Evolutionary conservation across 2,113 vertebrate genomes (phyloP).

Genomic region (Mormyrus iriodes): DNA sequence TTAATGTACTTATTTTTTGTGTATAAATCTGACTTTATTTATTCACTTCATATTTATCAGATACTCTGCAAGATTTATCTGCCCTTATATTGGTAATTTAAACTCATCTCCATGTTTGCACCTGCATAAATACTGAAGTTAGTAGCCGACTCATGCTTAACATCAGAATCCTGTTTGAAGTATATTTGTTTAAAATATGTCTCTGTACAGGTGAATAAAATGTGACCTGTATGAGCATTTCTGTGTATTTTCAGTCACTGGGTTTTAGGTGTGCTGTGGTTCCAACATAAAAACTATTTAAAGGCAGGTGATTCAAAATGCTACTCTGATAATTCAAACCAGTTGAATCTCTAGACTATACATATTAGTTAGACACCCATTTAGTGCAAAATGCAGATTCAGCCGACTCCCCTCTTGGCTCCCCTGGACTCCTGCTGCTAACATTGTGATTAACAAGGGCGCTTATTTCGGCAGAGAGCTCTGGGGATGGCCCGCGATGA

Average conservation of each 20-base stretch:
- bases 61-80: background rate
- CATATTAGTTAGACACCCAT: background rate
- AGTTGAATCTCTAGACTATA: background rate
- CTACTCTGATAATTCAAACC: background rate
- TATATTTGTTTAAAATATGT: background rate
- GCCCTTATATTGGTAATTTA: background rate
- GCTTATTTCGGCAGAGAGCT: conserved; percentile 65
- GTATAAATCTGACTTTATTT: background rate
- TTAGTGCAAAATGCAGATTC: background rate
- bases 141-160: background rate
- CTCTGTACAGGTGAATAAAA: background rate
- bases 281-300: background rate
- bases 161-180: background rate
- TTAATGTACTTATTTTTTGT: background rate
- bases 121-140: background rate
- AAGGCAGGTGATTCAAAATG: background rate
- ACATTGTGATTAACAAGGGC: background rate
- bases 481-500: conserved; percentile 86
- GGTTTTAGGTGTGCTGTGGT: background rate
- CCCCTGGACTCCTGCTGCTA: background rate
- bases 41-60: background rate
- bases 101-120: background rate
- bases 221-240: background rate
- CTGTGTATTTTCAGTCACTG: background rate
- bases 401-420: background rate